These are phyloP conservation scores for Andrena marginata DNA, from an alignment of 2,888 invertebrate genomes.

Conservation along the genomic window DNA sequence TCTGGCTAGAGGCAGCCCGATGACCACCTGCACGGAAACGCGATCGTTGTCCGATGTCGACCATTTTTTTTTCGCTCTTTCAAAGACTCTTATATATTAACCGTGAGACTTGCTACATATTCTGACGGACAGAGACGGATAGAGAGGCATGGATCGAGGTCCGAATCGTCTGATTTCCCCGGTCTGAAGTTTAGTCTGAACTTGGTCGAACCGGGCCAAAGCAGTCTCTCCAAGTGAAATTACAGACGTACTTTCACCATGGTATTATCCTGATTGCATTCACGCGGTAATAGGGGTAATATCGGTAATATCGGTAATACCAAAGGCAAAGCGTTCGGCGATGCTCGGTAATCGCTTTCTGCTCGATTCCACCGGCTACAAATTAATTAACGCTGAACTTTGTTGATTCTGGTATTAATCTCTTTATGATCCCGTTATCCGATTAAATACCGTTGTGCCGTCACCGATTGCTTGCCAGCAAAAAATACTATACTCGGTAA, in stretches of 20 bases:
- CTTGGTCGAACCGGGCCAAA: not conserved
- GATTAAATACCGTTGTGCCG: not conserved
- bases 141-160: not conserved
- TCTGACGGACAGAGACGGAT: not conserved
- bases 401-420: constrained; percentile 30
- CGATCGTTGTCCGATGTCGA: not conserved
- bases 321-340: constrained; percentile 15
- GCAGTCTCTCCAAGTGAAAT: not conserved
- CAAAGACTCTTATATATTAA: not conserved
- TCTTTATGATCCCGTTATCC: constrained; percentile 17
- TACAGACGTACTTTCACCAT: constrained; percentile 4
- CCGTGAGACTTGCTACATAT: not conserved
- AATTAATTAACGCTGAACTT: constrained; percentile 57
- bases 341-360: constrained; percentile 23
- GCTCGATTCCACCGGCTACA: constrained; percentile 14
- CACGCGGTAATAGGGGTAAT: not conserved
- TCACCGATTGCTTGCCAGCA: not conserved
- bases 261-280: constrained; percentile 7
- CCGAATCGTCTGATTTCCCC: not conserved
- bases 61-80: not conserved
- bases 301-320: not conserved
- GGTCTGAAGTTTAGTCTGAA: not conserved
- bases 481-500: not conserved
- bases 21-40: not conserved
- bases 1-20: not conserved